These are phyloP conservation scores for Nephrotoma appendiculata DNA, from an alignment of 2,888 invertebrate species.

Conservation along the genomic window DNA sequence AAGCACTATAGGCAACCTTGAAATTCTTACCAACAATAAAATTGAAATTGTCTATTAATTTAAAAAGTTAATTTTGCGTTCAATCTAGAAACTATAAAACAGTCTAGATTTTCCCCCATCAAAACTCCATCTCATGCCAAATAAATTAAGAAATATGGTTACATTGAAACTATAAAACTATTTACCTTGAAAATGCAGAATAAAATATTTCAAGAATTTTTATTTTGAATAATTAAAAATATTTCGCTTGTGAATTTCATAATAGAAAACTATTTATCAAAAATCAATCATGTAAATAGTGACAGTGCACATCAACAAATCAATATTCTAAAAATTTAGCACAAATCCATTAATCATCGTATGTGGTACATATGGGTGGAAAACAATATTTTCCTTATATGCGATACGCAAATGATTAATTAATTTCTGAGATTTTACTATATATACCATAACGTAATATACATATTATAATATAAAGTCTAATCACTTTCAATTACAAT, in stretches of 20 bases:
- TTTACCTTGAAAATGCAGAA: neutral
- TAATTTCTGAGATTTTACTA: neutral
- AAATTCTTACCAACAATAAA: no score
- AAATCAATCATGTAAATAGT: neutral
- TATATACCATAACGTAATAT: neutral
- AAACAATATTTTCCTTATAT: neutral
- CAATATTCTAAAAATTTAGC: neutral
- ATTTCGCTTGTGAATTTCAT: neutral
- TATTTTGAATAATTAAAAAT: neutral
- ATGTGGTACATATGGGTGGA: neutral
- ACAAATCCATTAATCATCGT: neutral
- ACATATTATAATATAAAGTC: neutral
- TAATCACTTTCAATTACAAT: neutral
- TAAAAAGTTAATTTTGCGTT: no score
- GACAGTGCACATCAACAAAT: neutral
- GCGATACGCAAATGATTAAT: neutral
- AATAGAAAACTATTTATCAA: neutral
- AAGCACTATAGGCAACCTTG: no score
- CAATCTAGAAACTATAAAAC: no score
- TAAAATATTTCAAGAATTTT: neutral
- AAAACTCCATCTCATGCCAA: neutral
- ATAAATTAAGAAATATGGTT: neutral
- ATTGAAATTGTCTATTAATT: no score
- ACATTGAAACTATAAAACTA: neutral
- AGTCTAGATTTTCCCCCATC: no score